Conservation (phyloP, 2,113 vertebrate genomes). For the Chelonoidis abingdonii region DNA sequence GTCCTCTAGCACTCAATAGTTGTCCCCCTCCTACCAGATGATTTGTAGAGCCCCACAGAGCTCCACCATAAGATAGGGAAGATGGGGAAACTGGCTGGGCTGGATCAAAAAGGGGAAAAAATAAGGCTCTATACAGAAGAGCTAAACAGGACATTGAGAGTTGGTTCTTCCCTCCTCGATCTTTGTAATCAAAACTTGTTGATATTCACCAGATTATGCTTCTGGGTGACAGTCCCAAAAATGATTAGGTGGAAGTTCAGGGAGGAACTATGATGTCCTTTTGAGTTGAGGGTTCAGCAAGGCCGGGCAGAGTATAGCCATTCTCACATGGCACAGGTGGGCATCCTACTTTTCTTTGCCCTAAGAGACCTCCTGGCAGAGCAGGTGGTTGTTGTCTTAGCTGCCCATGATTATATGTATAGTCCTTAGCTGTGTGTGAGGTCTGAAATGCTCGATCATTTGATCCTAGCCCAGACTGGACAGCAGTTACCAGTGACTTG, state of each 20-base stretch:
- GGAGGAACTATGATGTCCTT: background rate
- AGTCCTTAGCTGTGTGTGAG: background rate
- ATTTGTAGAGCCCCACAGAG: background rate
- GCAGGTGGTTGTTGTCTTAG: background rate
- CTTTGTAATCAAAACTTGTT: background rate
- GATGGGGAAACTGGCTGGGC: background rate
- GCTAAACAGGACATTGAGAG: rapidly evolving
- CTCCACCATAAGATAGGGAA: background rate
- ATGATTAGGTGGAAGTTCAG: background rate
- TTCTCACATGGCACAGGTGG: background rate
- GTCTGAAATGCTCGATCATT: background rate
- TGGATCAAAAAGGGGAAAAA: background rate
- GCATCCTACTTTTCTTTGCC: background rate
- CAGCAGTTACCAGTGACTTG: background rate
- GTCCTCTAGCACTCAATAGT: background rate
- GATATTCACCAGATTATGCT: background rate
- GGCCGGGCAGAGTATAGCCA: too few species aligned
- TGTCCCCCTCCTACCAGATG: rapidly evolving
- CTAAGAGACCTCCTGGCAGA: background rate
- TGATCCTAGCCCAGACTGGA: background rate
- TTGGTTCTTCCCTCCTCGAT: background rate
- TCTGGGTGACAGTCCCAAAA: background rate
- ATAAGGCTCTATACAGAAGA: background rate
- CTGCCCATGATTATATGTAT: background rate
- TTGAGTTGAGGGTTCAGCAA: rapidly evolving